Percentiles rank a stretch among this genome's conserved stretches.
phyloP scores from a whole-genome alignment of 2,888 invertebrate species.

The Lissonota sp. region DNA sequence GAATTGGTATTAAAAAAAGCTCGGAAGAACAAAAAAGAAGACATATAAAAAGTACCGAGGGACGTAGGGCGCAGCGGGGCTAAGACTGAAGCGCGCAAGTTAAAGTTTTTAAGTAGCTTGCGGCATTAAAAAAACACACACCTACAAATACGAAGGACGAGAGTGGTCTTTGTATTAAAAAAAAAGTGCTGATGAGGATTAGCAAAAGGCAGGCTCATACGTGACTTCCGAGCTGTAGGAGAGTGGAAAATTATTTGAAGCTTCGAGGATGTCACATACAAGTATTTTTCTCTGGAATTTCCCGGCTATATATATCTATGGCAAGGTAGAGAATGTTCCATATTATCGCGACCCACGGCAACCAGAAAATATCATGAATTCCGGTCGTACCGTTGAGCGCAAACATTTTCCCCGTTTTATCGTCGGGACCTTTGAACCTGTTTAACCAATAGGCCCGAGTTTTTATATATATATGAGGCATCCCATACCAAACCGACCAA shows the following conservation, averaged over 20 bases:
- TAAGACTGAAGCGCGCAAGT: too few relatives aligned
- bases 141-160: not conserved
- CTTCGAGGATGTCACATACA: too few relatives aligned
- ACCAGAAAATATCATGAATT: conserved; percentile 22
- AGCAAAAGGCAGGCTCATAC: not conserved
- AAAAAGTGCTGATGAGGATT: not conserved
- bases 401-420: conserved; percentile 56
- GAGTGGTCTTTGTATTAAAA: not conserved
- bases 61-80: not conserved
- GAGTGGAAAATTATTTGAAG: not conserved
- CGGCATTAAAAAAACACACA: too few relatives aligned
- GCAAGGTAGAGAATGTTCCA: not conserved
- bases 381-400: conserved; percentile 37
- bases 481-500: not conserved
- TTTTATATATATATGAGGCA: not conserved
- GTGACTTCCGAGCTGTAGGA: not conserved
- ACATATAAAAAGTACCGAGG: not conserved
- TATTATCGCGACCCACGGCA: not conserved
- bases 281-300: too few relatives aligned
- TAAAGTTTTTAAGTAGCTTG: too few relatives aligned
- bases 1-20: conserved; percentile 1
- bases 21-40: not conserved
- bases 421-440: conserved; percentile 47
- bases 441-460: not conserved
- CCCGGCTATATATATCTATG: too few relatives aligned